Percentiles rank a stretch among this genome's conserved stretches.
Conservation (phyloP, 2,797 vertebrate genomes). For the Channallabes apus region DNA sequence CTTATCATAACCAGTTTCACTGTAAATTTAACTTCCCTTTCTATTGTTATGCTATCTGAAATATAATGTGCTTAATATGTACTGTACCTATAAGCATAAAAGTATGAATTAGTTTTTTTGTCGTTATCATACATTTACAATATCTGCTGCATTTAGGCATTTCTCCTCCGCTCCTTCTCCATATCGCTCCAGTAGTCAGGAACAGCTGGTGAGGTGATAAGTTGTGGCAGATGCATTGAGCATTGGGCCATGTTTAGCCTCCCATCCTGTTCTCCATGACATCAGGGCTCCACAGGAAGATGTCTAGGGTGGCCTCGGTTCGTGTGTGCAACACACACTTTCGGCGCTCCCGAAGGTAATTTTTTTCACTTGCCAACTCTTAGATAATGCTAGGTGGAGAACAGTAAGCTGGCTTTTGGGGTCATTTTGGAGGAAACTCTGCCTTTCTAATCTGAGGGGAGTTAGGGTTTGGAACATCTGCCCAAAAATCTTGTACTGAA, state of each 20-base stretch:
- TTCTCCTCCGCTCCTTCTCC: neutral
- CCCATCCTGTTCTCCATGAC: conserved; percentile 55
- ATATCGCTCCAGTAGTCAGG: conserved; percentile 10
- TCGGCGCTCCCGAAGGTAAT: conserved; percentile 60
- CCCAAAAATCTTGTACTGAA: conserved; percentile 8
- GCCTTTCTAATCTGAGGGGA: conserved; percentile 41
- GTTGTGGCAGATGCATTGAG: conserved; percentile 2
- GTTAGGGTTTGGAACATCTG: conserved; percentile 15
- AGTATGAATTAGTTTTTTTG: neutral
- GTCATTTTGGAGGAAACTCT: conserved; percentile 40
- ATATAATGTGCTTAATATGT: neutral
- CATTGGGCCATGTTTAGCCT: conserved; percentile 8
- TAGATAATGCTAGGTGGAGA: conserved; percentile 59
- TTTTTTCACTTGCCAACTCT: conserved; percentile 51
- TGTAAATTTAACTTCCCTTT: neutral
- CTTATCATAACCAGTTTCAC: neutral
- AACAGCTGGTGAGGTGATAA: conserved; percentile 37
- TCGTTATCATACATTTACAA: neutral
- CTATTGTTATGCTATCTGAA: neutral
- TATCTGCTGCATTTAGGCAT: neutral
- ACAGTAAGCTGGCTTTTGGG: conserved; percentile 34
- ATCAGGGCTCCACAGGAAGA: conserved; percentile 69
- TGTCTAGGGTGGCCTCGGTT: conserved; percentile 67
- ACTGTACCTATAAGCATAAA: neutral
- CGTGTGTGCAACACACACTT: conserved; percentile 57